A percentile compares a stretch with the other conserved stretches of the same genome.
Evolutionary conservation across 1,140 invertebrate species (phyloP).

Genomic region (Pseudachorutes palmiensis): DNA sequence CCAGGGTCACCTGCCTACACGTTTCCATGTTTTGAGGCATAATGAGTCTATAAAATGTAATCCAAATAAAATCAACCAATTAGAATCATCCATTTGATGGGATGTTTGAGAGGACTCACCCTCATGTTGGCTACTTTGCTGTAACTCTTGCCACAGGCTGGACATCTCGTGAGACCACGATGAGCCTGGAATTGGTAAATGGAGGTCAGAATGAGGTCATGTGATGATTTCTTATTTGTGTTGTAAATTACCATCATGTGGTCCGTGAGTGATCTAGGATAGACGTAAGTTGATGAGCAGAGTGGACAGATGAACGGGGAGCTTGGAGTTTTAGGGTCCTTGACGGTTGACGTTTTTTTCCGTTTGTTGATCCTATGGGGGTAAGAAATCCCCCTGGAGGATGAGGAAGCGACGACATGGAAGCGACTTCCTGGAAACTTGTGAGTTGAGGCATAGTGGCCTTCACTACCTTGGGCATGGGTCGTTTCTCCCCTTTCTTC

Average conservation of each 20-base stretch:
- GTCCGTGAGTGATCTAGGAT: conserved; percentile 44
- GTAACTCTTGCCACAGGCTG: conserved; percentile 48
- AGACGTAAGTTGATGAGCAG: conserved; percentile 31
- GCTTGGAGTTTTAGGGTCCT: neutral
- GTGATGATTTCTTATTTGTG: no score
- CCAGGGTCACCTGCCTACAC: neutral
- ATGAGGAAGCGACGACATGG: no score
- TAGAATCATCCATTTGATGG: neutral
- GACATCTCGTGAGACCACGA: conserved; percentile 48
- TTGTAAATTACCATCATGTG: conserved; percentile 51
- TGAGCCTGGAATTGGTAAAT: no score
- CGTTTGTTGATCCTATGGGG: neutral
- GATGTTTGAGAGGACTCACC: no score
- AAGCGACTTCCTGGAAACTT: neutral
- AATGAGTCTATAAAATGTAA: conserved; percentile 4
- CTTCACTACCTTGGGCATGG: neutral
- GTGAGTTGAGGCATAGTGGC: neutral
- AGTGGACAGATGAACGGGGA: conserved; percentile 29
- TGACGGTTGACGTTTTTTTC: neutral
- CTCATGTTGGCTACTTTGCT: conserved; percentile 39
- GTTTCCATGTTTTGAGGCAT: neutral
- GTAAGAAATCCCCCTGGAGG: neutral
- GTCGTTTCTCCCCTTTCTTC: neutral
- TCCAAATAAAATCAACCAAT: neutral
- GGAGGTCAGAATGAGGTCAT: no score